A percentile compares a stretch with the other conserved stretches of the same genome.
Evolutionary conservation across 2,888 invertebrate species (phyloP).

Genomic region (Cheilosia urbana): DNA sequence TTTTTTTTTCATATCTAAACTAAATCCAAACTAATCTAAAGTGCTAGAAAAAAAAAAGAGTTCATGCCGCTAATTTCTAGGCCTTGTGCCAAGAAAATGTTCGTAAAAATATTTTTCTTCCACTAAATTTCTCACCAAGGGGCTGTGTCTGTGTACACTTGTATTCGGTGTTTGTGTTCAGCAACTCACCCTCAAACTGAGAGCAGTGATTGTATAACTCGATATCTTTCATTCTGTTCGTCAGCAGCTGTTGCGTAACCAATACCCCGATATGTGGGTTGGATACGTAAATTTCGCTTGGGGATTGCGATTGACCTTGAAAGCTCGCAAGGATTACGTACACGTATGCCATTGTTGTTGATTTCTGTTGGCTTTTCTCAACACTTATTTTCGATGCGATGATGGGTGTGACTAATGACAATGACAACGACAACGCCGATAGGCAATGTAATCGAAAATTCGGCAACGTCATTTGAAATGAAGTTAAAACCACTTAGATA

Average conservation of each 20-base stretch:
- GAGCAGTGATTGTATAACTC: slow-evolving; percentile 39
- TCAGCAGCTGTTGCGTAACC: slow-evolving; percentile 65
- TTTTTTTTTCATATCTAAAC: slow-evolving; percentile 33
- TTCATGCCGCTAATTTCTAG: slow-evolving; percentile 58
- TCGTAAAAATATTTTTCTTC: slow-evolving; percentile 49
- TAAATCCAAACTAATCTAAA: too few relatives aligned
- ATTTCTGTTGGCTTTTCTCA: background rate
- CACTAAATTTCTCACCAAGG: slow-evolving; percentile 45
- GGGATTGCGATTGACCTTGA: slow-evolving; percentile 41
- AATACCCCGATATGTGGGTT: slow-evolving; percentile 48
- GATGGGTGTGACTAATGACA: background rate
- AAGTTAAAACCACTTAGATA: slow-evolving; percentile 2
- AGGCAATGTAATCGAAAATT: background rate
- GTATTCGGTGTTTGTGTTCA: background rate
- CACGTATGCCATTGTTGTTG: slow-evolving; percentile 2
- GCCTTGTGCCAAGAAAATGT: slow-evolving; percentile 51
- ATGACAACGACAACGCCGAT: background rate
- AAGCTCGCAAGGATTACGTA: slow-evolving; percentile 48
- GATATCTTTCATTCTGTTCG: slow-evolving; percentile 49
- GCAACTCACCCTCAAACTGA: background rate
- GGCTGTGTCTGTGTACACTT: background rate
- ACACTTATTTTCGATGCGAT: background rate
- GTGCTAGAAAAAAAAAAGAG: slow-evolving; percentile 66
- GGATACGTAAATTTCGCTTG: background rate
- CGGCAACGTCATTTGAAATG: slow-evolving; percentile 8